Percentiles rank a stretch among this genome's conserved stretches.
phyloP scores from a whole-genome alignment of 2,113 vertebrate genomes.

The Ammodramus savannarum region DNA sequence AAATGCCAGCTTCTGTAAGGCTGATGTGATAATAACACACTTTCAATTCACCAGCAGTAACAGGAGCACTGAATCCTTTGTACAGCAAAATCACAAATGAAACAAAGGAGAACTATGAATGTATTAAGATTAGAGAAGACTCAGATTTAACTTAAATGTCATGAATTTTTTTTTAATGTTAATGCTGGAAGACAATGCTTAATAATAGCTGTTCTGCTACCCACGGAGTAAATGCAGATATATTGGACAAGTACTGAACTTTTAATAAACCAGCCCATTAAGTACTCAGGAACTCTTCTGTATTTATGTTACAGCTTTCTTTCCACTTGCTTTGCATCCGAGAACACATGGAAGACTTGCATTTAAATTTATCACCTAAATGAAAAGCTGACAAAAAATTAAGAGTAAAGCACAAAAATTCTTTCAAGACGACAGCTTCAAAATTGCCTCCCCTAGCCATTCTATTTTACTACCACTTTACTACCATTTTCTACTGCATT shows the following conservation, averaged over 20 bases:
- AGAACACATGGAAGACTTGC: neutral
- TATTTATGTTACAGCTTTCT: neutral
- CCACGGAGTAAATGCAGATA: neutral
- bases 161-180: neutral
- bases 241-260: neutral
- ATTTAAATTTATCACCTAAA: neutral
- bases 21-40: conserved; percentile 67
- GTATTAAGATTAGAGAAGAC: conserved; percentile 33
- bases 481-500: neutral
- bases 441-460: neutral
- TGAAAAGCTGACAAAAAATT: neutral
- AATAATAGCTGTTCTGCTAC: neutral
- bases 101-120: conserved; percentile 44
- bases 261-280: neutral
- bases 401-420: neutral
- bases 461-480: neutral
- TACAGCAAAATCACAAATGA: conserved; percentile 28
- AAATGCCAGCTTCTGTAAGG: neutral
- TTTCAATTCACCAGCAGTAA: conserved; percentile 49
- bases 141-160: conserved; percentile 52
- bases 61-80: conserved; percentile 8
- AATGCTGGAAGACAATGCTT: conserved; percentile 8
- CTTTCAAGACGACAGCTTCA: neutral
- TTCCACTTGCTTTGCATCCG: neutral
- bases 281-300: neutral